Conservation (phyloP, 2,113 vertebrate species). For the Semnornis frantzii region DNA sequence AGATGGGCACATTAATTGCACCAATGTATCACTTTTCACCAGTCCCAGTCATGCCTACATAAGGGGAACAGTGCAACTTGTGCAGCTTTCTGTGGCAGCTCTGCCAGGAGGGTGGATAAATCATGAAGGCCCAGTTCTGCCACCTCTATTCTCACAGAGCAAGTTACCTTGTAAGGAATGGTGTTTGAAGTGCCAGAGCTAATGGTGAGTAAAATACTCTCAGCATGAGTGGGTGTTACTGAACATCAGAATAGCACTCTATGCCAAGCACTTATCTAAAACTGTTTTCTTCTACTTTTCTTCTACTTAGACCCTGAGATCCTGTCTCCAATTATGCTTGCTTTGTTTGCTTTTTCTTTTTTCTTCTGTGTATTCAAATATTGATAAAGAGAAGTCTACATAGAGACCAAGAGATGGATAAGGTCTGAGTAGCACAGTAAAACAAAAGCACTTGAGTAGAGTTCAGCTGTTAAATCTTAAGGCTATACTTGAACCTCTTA, state of each 20-base stretch:
- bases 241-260: neutral
- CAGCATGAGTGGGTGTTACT: neutral
- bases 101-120: neutral
- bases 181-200: fast-evolving
- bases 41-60: neutral
- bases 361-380: neutral
- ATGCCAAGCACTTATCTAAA: neutral
- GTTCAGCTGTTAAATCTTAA: neutral
- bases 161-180: neutral
- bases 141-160: neutral
- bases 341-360: neutral
- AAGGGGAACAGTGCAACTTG: neutral
- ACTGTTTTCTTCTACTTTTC: conserved; percentile 4
- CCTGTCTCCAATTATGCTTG: neutral
- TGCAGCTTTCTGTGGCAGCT: neutral
- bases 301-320: neutral
- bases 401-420: neutral
- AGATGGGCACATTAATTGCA: conserved; percentile 30
- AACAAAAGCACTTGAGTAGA: conserved; percentile 29
- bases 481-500: neutral
- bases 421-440: neutral
- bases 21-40: conserved; percentile 34
- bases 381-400: neutral
- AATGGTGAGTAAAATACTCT: neutral
- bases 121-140: conserved; percentile 27